Conservation (phyloP, 2,888 invertebrate genomes). For the Aleiodes alternator region DNA sequence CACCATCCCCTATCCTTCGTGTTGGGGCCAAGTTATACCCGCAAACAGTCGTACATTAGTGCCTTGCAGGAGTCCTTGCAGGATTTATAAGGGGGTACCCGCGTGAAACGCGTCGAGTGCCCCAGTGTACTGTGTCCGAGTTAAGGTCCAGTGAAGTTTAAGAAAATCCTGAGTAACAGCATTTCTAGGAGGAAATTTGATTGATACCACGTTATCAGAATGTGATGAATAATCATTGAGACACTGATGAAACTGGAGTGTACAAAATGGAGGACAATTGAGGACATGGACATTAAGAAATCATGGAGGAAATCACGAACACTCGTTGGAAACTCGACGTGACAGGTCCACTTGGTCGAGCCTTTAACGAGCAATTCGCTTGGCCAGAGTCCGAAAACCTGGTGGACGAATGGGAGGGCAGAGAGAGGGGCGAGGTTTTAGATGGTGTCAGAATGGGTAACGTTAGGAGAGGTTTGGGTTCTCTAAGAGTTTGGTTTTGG, state of each 20-base stretch:
- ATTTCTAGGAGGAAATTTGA: too few relatives aligned
- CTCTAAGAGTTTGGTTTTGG: constrained; percentile 73
- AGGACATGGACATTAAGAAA: constrained; percentile 10
- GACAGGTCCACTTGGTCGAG: constrained; percentile 46
- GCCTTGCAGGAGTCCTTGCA: constrained; percentile 72
- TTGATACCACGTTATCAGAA: too few relatives aligned
- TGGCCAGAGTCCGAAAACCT: constrained; percentile 43
- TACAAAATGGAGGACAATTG: neutral
- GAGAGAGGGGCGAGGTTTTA: constrained; percentile 49
- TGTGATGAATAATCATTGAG: too few relatives aligned
- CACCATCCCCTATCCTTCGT: constrained; percentile 73
- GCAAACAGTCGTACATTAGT: constrained; percentile 76
- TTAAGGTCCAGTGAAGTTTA: constrained; percentile 48
- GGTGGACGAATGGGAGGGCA: constrained; percentile 57
- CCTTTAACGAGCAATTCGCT: constrained; percentile 68
- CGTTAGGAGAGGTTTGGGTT: constrained; percentile 54
- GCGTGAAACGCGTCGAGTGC: constrained; percentile 62
- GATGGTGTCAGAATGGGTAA: constrained; percentile 45
- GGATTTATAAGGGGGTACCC: constrained; percentile 73
- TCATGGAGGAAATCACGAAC: constrained; percentile 5
- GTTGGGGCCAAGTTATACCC: constrained; percentile 75
- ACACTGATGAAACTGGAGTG: neutral
- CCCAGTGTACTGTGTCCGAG: constrained; percentile 61
- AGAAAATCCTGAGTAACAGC: constrained; percentile 15
- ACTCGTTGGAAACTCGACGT: constrained; percentile 5